These are phyloP conservation scores for Andrena trimmerana DNA, from an alignment of 2,888 invertebrate species.

Conservation along the genomic window DNA sequence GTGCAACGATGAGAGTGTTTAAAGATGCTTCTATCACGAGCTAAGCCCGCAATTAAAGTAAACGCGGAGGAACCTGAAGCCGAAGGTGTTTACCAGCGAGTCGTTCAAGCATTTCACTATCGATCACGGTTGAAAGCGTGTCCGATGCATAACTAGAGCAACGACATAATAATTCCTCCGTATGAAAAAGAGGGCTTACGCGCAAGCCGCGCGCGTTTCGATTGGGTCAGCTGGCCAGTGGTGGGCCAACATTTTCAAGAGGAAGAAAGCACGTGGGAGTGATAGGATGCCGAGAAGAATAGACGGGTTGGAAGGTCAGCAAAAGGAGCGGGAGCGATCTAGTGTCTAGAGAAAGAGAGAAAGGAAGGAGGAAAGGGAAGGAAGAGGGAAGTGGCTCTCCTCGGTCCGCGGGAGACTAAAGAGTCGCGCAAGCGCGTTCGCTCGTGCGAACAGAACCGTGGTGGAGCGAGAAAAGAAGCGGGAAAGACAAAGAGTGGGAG, in stretches of 20 bases:
- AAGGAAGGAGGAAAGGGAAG: constrained; percentile 21
- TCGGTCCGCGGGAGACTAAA: constrained; percentile 54
- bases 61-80: constrained; percentile 52
- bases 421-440: constrained; percentile 47
- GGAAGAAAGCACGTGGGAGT: constrained; percentile 46
- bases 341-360: constrained; percentile 24
- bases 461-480: constrained; percentile 51
- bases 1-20: background rate
- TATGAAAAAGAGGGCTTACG: constrained; percentile 50
- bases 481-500: constrained; percentile 53
- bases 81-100: constrained; percentile 68
- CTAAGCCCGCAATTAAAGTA: constrained; percentile 52
- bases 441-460: constrained; percentile 40
- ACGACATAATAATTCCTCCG: constrained; percentile 63
- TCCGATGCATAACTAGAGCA: constrained; percentile 62
- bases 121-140: constrained; percentile 67
- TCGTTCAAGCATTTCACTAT: constrained; percentile 70
- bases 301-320: constrained; percentile 56
- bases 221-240: constrained; percentile 39
- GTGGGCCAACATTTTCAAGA: constrained; percentile 39
- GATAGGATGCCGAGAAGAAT: constrained; percentile 46
- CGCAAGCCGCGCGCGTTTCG: constrained; percentile 25
- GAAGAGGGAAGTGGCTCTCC: constrained; percentile 29
- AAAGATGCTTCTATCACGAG: constrained; percentile 36
- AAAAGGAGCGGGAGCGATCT: constrained; percentile 50